Evolutionary conservation across 2,888 invertebrate species (phyloP).

Genomic region (Timema podura): DNA sequence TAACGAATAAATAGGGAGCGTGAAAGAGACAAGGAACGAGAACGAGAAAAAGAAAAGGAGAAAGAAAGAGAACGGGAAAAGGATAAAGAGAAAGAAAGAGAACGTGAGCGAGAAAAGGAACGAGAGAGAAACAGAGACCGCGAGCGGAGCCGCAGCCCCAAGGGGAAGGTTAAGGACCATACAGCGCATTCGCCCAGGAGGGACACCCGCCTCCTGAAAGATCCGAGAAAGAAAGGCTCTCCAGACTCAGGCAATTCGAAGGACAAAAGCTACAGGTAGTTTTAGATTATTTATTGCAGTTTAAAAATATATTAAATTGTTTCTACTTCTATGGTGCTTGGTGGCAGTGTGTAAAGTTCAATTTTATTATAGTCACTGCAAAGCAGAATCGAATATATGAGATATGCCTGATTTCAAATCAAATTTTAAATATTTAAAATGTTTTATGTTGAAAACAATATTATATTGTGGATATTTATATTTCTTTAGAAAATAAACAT

Average conservation of each 20-base stretch:
- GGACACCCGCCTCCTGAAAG: conserved; percentile 38
- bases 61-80: conserved; percentile 41
- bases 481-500: no score
- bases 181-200: conserved; percentile 41
- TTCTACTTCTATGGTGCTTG: no score
- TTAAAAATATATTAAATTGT: not conserved
- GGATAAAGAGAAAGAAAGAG: conserved; percentile 41
- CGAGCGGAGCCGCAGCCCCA: conserved; percentile 35
- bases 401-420: no score
- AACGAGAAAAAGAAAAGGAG: conserved; percentile 39
- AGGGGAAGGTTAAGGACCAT: conserved; percentile 24
- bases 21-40: conserved; percentile 41
- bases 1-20: conserved; percentile 36
- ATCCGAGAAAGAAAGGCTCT: conserved; percentile 43
- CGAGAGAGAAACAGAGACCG: conserved; percentile 43
- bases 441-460: no score
- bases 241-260: conserved; percentile 45
- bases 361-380: no score
- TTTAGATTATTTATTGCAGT: not conserved
- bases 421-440: no score
- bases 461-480: no score
- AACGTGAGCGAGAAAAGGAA: conserved; percentile 45
- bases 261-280: conserved; percentile 35
- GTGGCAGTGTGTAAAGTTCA: no score
- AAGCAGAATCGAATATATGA: no score